Conservation (phyloP, 2,888 invertebrate genomes). For the Tinea semifulvella region DNA sequence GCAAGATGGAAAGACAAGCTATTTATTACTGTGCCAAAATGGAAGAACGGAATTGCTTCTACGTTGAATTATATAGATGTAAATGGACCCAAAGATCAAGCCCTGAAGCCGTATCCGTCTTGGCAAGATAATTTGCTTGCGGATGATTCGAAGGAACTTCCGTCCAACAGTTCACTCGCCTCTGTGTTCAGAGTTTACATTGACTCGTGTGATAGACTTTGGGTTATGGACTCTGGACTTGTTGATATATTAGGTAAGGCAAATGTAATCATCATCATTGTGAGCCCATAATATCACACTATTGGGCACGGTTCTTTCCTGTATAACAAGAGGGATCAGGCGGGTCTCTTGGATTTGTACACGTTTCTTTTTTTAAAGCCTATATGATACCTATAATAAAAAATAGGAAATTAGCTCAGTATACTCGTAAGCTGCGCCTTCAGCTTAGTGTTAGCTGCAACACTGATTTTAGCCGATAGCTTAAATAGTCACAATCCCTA, state of each 20-base stretch:
- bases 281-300: too few species aligned
- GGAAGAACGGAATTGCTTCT: constrained; percentile 76
- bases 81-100: constrained; percentile 72
- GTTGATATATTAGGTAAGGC: constrained; percentile 75
- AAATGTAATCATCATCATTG: background rate
- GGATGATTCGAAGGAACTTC: constrained; percentile 46
- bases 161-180: constrained; percentile 70
- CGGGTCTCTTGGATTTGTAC: too few species aligned
- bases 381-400: too few species aligned
- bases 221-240: constrained; percentile 84
- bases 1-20: constrained; percentile 76
- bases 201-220: constrained; percentile 81
- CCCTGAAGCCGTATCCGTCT: constrained; percentile 78
- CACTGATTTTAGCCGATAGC: too few species aligned
- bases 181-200: constrained; percentile 78
- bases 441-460: too few species aligned
- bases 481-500: too few species aligned
- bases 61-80: constrained; percentile 74
- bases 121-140: constrained; percentile 82
- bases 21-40: constrained; percentile 75
- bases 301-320: too few species aligned
- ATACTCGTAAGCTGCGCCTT: too few species aligned
- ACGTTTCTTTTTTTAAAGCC: too few species aligned
- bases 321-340: too few species aligned
- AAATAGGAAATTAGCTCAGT: too few species aligned